A percentile compares a stretch with the other conserved stretches of the same genome.
Conservation (phyloP, 2,797 vertebrate species). For the Erethizon dorsatum region DNA sequence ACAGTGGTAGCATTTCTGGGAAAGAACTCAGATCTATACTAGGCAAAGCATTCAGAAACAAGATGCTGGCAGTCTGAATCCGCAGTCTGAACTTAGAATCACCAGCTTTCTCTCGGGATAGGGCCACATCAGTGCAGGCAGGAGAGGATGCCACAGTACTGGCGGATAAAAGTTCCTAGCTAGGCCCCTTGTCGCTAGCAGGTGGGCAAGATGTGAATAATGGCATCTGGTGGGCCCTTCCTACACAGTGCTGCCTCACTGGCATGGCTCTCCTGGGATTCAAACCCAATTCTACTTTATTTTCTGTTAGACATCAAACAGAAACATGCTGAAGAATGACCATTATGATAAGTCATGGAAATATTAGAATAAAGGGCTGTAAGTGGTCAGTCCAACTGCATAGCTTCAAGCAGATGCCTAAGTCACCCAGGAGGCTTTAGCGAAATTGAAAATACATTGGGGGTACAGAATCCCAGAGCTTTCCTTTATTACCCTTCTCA, state of each 20-base stretch:
- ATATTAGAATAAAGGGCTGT: neutral
- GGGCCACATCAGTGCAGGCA: neutral
- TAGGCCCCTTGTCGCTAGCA: neutral
- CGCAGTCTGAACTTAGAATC: neutral
- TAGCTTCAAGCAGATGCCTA: neutral
- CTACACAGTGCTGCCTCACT: neutral
- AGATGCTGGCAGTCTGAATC: neutral
- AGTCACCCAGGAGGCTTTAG: neutral
- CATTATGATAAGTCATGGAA: neutral
- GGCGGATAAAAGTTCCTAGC: neutral
- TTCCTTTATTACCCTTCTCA: neutral
- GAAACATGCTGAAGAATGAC: neutral
- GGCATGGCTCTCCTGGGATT: neutral
- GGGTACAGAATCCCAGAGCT: neutral
- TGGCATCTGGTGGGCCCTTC: rapidly evolving
- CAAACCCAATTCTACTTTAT: neutral
- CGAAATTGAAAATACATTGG: neutral
- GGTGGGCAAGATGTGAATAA: rapidly evolving
- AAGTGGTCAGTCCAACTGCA: neutral
- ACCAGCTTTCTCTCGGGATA: neutral
- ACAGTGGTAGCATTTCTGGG: neutral
- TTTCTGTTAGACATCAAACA: neutral
- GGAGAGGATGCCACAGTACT: neutral
- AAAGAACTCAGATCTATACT: neutral
- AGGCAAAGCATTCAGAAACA: neutral